phyloP scores from a whole-genome alignment of 2,888 invertebrate genomes.

The Chrysolina americana region DNA sequence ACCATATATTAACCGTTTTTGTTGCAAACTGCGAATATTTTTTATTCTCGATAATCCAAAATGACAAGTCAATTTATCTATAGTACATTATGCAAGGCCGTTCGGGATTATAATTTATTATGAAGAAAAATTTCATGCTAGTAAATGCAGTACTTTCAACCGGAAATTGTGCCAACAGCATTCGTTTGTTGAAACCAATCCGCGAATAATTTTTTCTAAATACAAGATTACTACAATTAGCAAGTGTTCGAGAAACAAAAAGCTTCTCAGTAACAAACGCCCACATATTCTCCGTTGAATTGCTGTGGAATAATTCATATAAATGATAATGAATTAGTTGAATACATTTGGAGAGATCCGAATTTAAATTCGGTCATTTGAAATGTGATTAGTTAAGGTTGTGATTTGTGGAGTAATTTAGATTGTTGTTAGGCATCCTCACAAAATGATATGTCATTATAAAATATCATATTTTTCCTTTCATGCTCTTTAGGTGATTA shows the following conservation, averaged over 20 bases:
- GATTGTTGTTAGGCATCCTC: not conserved
- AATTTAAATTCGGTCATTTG: slow-evolving; percentile 9
- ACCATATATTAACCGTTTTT: slow-evolving; percentile 21
- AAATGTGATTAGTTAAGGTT: not conserved
- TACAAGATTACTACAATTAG: not conserved
- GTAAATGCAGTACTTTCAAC: slow-evolving; percentile 32
- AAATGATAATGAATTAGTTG: not conserved
- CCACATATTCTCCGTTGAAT: not conserved
- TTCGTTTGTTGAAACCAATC: slow-evolving; percentile 7
- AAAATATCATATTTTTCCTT: not conserved
- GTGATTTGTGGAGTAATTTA: not conserved
- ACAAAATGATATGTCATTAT: not conserved
- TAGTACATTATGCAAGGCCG: not conserved
- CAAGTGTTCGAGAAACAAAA: slow-evolving; percentile 4
- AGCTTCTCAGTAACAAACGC: not conserved
- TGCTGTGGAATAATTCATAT: not conserved
- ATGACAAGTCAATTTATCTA: slow-evolving; percentile 6
- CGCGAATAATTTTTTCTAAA: not conserved
- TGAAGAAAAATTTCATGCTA: not conserved
- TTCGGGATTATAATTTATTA: slow-evolving; percentile 12
- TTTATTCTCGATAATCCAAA: not conserved
- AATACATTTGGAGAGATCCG: not conserved
- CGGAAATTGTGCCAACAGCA: slow-evolving; percentile 39
- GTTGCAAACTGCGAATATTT: not conserved
- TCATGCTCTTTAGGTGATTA: not conserved